Conservation (phyloP, 2,888 invertebrate species). For the Polydrusus tereticollis region DNA sequence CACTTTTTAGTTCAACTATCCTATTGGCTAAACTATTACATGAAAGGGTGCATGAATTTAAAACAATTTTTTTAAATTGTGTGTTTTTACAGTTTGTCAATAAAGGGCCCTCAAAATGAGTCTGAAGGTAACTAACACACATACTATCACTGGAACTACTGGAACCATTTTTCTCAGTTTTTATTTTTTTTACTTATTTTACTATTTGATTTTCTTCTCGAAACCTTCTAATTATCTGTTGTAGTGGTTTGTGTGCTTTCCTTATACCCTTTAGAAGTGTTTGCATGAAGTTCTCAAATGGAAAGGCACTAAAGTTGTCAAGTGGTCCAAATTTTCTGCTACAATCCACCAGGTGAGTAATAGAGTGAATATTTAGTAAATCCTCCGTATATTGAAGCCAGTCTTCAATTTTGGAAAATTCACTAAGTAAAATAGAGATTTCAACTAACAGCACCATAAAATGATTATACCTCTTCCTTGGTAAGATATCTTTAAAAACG, state of each 20-base stretch:
- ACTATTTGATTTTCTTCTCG: too few relatives aligned
- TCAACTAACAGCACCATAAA: background rate
- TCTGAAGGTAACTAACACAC: constrained; percentile 11
- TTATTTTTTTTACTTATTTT: too few relatives aligned
- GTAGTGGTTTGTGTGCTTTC: constrained; percentile 34
- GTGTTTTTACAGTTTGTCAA: constrained; percentile 25
- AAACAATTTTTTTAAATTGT: too few relatives aligned
- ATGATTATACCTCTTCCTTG: background rate
- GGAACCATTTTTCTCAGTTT: background rate
- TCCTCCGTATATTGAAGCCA: background rate
- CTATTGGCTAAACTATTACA: constrained; percentile 37
- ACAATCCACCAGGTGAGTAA: constrained; percentile 35
- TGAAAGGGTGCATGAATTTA: constrained; percentile 27
- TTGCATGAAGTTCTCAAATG: constrained; percentile 33
- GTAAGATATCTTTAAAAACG: background rate
- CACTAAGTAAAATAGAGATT: too few relatives aligned
- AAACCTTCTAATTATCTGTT: constrained; percentile 29
- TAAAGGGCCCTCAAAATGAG: constrained; percentile 28
- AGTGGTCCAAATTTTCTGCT: constrained; percentile 31
- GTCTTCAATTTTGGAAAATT: background rate
- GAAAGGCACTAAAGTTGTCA: background rate
- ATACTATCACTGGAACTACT: constrained; percentile 6
- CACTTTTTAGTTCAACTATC: constrained; percentile 33
- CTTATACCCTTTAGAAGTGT: constrained; percentile 12
- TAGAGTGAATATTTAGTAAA: constrained; percentile 5